phyloP scores from a whole-genome alignment of 2,113 vertebrate species.

The Stomatorhinus ivindoensis region DNA sequence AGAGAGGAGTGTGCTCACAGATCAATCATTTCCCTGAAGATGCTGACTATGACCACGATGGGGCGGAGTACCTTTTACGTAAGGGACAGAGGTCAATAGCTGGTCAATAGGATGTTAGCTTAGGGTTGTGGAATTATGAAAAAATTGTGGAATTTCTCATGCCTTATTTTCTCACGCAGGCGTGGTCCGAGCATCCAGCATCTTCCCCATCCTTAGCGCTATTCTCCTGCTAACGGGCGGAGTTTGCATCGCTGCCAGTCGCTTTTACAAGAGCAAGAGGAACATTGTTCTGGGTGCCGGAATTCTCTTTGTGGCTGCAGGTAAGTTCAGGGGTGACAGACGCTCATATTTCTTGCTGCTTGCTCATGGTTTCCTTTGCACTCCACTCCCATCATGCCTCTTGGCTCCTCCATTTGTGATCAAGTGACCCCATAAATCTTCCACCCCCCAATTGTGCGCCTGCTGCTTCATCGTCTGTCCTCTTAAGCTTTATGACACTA shows the following conservation, averaged over 20 bases:
- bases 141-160: not conserved
- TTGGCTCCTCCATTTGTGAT: not conserved
- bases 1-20: slow-evolving; percentile 82
- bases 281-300: slow-evolving; percentile 90
- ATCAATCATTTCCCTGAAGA: slow-evolving; percentile 93
- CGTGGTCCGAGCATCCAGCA: slow-evolving; percentile 87
- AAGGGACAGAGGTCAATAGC: slow-evolving; percentile 34
- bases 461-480: slow-evolving; percentile 29
- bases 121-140: not conserved
- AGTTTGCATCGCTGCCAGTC: slow-evolving; percentile 83
- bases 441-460: slow-evolving; percentile 11
- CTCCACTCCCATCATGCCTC: no score
- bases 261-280: slow-evolving; percentile 84
- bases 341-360: not conserved
- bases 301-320: slow-evolving; percentile 88
- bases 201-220: slow-evolving; percentile 92
- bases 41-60: slow-evolving; percentile 87
- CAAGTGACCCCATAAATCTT: not conserved
- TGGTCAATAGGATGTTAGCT: slow-evolving; percentile 23
- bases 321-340: slow-evolving; percentile 49
- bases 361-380: not conserved
- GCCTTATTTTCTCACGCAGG: slow-evolving; percentile 50
- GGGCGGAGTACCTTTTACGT: slow-evolving; percentile 86
- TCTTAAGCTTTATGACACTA: not conserved
- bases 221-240: slow-evolving; percentile 86